Base-by-base conservation (phyloP, 1,140 invertebrate genomes). In the Lethrus apterus region DNA sequence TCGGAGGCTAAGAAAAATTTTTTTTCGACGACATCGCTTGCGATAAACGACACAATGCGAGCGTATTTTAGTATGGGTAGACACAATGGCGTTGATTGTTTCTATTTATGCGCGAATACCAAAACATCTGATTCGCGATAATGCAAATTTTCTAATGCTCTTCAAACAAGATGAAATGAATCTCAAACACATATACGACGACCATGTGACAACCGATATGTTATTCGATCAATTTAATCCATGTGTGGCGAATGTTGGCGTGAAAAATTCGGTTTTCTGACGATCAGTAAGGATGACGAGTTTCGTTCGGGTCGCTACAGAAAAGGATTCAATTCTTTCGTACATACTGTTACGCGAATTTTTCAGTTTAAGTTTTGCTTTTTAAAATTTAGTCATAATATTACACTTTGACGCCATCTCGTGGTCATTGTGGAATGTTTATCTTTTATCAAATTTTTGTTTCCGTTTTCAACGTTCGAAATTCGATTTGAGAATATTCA, bases 51-150 rank as follows among this genome's bases (percentile, higher is more conserved):
- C 45, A 52, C 56, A 24, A 59, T 70, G 13, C 40, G 51, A 46
- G 52, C 59, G 26, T 69, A 62, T 34, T 70, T 69, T 52, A 54
- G 52, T 41, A 66, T 64, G 59, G 66, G 63, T 10, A 38, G 65
- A 36, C 65, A 67, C 59, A 60, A 62, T 21, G n/a, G 31, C 33
- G 46, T 57, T 9, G 56, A 57, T 42, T 21, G 35, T 33, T 49
- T 63, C 51, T 69, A 63, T 55, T 36, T 68, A 29, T 55, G 48
- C 63, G 5, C 55, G 54, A 44, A 60, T 68, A 38, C 62, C 59
- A 11, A 70, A 70, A 58, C 66, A 70, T 54, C 53, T 70, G 23
- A 51, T 69, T 15, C 45, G 65, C 7, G 67, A 71, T 50, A 71
- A 67, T 62, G 50, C 56, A 29, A 68, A 69, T 57, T 46, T 68